Evolutionary conservation across 2,113 vertebrate species (phyloP), one percentile per base, ranked within the genome.

Genomic region (Pogona vitticeps): DNA sequence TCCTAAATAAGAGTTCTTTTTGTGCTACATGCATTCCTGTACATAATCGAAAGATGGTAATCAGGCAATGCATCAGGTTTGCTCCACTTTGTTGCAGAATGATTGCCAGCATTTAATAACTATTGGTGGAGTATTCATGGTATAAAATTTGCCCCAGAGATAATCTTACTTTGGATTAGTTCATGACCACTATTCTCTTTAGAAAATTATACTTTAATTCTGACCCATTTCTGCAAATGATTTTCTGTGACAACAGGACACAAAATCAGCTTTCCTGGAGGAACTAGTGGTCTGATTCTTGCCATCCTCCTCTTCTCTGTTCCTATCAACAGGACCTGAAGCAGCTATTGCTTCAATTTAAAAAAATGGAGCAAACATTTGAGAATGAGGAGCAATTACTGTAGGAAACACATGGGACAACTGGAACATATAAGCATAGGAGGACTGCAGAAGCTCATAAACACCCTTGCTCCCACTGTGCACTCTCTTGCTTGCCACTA

Each of bases 171-270:
- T 20, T 72, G n/a, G 70, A 72, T 72, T 38, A 70, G 31, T n/a
- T 8, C 28, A 70, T n/a, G 28, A 12, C 31, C 18, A 72, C n/a
- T 72, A 23, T 46, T 46, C 28, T 46, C 40, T 52, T 14, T 56
- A 14, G 23, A 17, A 42, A 75, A 75, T 14, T 10, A 0, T 0
- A 12, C 0, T 14, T 3, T n/a, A n/a, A n/a, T n/a, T 9, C 2
- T 0, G 56, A 38, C 0, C 36, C 36, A 75, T 63, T 86, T 86
- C 61, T 70, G 31, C 20, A 2, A n/a, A 85, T 76, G 14, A 1
- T 28, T n/a, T 86, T 89, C 10, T 67, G 86, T 87, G 79, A 86
- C 87, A 2, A 33, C 91, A 67, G 83, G 76, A n/a, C 77, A 71
- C 88, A 46, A 76, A 67, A 76, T n/a, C n/a, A n/a, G n/a, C n/a